Conservation (phyloP, 2,888 invertebrate species). For the Hydroisotoma schaefferi region DNA sequence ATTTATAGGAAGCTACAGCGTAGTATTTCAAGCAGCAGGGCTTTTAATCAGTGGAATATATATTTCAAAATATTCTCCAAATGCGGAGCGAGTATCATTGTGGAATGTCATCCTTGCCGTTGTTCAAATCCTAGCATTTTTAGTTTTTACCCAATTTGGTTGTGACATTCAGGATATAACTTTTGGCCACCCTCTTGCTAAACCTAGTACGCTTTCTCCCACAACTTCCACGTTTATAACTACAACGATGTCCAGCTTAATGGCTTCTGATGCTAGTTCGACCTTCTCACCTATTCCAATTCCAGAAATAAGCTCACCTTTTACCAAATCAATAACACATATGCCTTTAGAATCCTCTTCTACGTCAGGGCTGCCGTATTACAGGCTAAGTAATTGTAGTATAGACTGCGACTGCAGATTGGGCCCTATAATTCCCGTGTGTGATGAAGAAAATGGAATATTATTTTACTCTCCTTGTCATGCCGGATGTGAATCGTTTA, state of each 20-base stretch:
- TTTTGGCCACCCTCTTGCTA: not conserved
- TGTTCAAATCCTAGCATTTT: constrained; percentile 58
- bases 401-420: constrained; percentile 59
- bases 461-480: constrained; percentile 71
- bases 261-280: not conserved
- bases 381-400: constrained; percentile 55
- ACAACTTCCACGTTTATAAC: not conserved
- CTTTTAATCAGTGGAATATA: constrained; percentile 60
- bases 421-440: constrained; percentile 64
- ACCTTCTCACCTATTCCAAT: too few relatives aligned
- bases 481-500: constrained; percentile 61
- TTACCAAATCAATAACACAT: too few relatives aligned
- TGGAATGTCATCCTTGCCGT: constrained; percentile 64
- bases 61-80: constrained; percentile 61
- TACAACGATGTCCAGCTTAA: not conserved
- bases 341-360: constrained; percentile 13
- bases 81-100: constrained; percentile 56
- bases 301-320: too few relatives aligned
- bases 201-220: not conserved
- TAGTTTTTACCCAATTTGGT: constrained; percentile 58
- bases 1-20: constrained; percentile 49
- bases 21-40: constrained; percentile 62
- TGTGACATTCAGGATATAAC: constrained; percentile 52
- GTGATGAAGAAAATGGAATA: constrained; percentile 58
- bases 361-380: not conserved